Evolutionary conservation across 2,888 invertebrate species (phyloP).

Genomic region (Isoperla grammatica): DNA sequence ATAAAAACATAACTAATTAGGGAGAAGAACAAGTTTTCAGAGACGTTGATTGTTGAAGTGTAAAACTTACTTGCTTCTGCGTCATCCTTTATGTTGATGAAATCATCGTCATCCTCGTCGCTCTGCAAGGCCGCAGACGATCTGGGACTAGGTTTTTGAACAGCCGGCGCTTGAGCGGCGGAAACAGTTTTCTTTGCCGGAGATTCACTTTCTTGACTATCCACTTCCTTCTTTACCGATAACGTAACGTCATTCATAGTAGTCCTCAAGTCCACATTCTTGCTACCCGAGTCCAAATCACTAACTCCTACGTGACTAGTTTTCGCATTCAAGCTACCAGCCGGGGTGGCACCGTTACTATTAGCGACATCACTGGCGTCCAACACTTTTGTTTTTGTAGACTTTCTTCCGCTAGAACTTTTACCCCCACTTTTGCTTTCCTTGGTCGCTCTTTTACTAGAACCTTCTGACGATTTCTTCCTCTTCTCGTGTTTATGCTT

Average conservation of each 20-base stretch:
- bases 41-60: too few relatives aligned
- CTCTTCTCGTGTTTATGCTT: slow-evolving; percentile 22
- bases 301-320: too few relatives aligned
- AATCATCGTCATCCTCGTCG: slow-evolving; percentile 57
- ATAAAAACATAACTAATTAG: too few relatives aligned
- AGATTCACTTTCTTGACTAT: slow-evolving; percentile 31
- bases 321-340: too few relatives aligned
- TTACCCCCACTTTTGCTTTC: slow-evolving; percentile 15
- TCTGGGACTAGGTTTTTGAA: background rate
- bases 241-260: background rate
- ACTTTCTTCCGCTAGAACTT: background rate
- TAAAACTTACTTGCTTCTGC: slow-evolving; percentile 44
- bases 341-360: background rate
- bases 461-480: slow-evolving; percentile 19
- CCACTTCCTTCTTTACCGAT: slow-evolving; percentile 39
- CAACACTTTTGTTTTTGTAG: background rate
- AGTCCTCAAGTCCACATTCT: background rate
- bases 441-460: slow-evolving; percentile 14
- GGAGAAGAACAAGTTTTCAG: too few relatives aligned
- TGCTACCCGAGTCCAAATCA: too few relatives aligned
- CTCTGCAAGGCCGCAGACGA: slow-evolving; percentile 38
- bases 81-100: slow-evolving; percentile 59
- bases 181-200: background rate
- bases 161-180: background rate
- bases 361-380: background rate